These are phyloP conservation scores for Oryctolagus cuniculus DNA, from an alignment of 2,113 vertebrate species.

Conservation along the genomic window mOryCun1.1 NC_091434.1:146811001-146811500, in stretches of 20 bases:
- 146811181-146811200: too few relatives aligned
- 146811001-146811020: too few relatives aligned
- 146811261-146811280: slow-evolving; percentile 37
- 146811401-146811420: background rate
- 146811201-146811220: background rate
- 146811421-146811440: background rate
- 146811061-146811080: too few relatives aligned
- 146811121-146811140: too few relatives aligned
- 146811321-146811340: background rate
- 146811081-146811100: too few relatives aligned
- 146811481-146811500: background rate
- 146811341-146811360: background rate
- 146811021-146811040: too few relatives aligned
- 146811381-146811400: background rate
- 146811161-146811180: too few relatives aligned
- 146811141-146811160: too few relatives aligned
- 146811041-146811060: too few relatives aligned
- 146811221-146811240: background rate
- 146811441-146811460: background rate
- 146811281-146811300: background rate
- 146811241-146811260: background rate
- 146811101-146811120: too few relatives aligned
- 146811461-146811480: background rate
- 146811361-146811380: slow-evolving; percentile 9
- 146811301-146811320: background rate